phyloP scores from a whole-genome alignment of 2,797 vertebrate species.

The Mus minutoides region DNA sequence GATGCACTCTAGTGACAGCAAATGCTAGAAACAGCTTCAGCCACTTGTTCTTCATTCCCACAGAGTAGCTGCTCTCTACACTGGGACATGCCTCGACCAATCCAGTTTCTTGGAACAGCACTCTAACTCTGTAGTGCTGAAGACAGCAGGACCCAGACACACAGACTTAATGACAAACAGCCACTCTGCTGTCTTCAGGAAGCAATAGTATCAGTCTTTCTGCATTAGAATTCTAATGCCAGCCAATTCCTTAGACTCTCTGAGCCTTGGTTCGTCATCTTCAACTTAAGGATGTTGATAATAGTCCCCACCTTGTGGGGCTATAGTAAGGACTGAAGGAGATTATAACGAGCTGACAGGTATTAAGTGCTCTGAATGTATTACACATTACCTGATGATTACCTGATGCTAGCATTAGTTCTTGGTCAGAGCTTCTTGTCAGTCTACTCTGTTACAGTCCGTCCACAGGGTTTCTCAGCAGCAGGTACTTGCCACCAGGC shows the following conservation, averaged over 20 bases:
- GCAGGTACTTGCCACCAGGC: not conserved
- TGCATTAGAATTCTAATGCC: conserved; percentile 1
- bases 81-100: not conserved
- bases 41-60: not conserved
- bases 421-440: not conserved
- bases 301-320: not conserved
- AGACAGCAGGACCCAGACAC: not conserved
- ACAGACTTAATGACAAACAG: not conserved
- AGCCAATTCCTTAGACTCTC: not conserved
- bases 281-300: not conserved
- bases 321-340: not conserved
- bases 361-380: not conserved
- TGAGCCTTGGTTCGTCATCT: conserved; percentile 17
- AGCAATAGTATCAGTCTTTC: not conserved
- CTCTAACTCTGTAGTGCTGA: not conserved
- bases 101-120: not conserved
- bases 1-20: not conserved
- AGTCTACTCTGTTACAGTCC: not conserved
- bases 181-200: not conserved
- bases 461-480: not conserved
- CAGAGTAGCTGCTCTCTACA: not conserved
- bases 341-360: not conserved
- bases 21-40: not conserved
- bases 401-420: not conserved
- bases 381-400: not conserved